Percentiles rank a stretch among this genome's conserved stretches.
Conservation (phyloP, 2,888 invertebrate species). For the Nomada fabriciana region DNA sequence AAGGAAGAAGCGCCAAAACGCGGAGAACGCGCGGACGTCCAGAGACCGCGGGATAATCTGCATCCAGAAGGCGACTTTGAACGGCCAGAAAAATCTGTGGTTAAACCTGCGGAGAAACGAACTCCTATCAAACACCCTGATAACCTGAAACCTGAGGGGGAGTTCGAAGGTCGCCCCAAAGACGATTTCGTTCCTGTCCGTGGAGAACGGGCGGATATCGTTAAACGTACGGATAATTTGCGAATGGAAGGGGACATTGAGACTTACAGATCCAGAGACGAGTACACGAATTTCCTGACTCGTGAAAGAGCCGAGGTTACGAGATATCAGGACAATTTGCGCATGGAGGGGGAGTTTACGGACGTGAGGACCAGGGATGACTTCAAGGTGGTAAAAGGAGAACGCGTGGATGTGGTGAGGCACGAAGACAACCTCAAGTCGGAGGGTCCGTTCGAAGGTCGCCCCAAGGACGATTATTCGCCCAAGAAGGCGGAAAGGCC, state of each 20-base stretch:
- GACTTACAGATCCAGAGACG: conserved; percentile 85
- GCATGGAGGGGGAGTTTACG: conserved; percentile 87
- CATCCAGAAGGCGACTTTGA: conserved; percentile 84
- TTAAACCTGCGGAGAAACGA: conserved; percentile 73
- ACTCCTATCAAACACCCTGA: conserved; percentile 84
- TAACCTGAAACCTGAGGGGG: conserved; percentile 85
- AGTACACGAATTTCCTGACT: conserved; percentile 86
- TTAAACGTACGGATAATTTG: conserved; percentile 70
- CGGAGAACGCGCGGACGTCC: conserved; percentile 82
- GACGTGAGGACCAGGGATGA: conserved; percentile 86
- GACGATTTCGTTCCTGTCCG: conserved; percentile 79
- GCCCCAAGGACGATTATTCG: conserved; percentile 79
- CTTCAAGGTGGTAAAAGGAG: conserved; percentile 86
- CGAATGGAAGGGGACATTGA: conserved; percentile 84
- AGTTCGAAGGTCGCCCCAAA: conserved; percentile 84
- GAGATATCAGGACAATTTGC: conserved; percentile 84
- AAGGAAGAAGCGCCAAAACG: conserved; percentile 81
- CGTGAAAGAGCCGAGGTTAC: conserved; percentile 85
- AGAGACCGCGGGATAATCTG: conserved; percentile 78
- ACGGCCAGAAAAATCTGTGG: conserved; percentile 84
- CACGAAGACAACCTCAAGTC: conserved; percentile 86
- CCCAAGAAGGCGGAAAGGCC: conserved; percentile 84
- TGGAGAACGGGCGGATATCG: conserved; percentile 78
- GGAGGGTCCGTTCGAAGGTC: conserved; percentile 77
- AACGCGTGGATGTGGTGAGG: conserved; percentile 85